phyloP scores from a whole-genome alignment of 2,113 vertebrate genomes.

The Scalopus aquaticus region DNA sequence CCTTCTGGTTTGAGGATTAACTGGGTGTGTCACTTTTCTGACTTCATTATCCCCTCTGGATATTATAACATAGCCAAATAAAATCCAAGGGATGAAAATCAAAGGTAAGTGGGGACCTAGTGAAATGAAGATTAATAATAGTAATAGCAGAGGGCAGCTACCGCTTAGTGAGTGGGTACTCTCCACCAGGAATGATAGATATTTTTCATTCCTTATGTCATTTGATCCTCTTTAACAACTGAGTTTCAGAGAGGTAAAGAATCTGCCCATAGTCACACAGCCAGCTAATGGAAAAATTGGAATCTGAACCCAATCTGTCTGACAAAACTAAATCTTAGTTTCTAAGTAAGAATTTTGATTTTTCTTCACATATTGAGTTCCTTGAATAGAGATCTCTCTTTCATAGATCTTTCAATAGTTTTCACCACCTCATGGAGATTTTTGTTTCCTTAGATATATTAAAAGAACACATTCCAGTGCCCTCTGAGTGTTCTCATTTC shows the following conservation, averaged over 20 bases:
- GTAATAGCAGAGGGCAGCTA: not conserved
- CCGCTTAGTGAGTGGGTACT: not conserved
- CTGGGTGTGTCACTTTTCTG: not conserved
- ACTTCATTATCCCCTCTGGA: not conserved
- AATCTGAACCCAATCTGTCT: not conserved
- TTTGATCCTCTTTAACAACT: not conserved
- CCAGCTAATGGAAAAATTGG: not conserved
- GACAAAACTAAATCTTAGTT: not conserved
- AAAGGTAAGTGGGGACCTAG: not conserved
- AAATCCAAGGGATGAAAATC: not conserved
- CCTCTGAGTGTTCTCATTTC: constrained; percentile 55
- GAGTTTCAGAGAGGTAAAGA: not conserved
- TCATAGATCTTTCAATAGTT: not conserved
- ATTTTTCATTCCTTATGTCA: not conserved
- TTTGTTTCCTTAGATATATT: not conserved
- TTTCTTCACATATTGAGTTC: not conserved
- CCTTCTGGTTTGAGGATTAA: not conserved
- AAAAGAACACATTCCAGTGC: constrained; percentile 9
- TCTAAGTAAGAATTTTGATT: constrained; percentile 13
- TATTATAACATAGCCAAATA: not conserved
- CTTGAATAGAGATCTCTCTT: not conserved
- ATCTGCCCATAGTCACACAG: not conserved
- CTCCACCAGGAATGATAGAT: not conserved
- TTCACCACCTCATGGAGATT: not conserved
- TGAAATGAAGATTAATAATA: not conserved